Evolutionary conservation across 2,113 vertebrate species (phyloP).

Genomic region (Protobothrops mucrosquamatus): DNA sequence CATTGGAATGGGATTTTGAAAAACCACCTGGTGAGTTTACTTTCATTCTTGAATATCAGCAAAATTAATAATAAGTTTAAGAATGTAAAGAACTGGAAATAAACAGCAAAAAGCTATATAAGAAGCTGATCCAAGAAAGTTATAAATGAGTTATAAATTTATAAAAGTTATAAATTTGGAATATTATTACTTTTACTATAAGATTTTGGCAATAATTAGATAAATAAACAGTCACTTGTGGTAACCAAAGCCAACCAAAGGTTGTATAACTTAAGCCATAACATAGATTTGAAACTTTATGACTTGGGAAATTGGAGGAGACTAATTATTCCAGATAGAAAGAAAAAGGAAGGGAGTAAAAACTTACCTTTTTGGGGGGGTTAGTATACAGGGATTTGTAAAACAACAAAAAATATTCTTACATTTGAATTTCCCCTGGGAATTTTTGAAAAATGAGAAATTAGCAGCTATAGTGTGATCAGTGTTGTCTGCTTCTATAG

Average conservation of each 20-base stretch:
- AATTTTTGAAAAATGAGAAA: background rate
- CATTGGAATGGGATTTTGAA: background rate
- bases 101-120: background rate
- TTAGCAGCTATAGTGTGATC: background rate
- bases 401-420: background rate
- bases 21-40: background rate
- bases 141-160: background rate
- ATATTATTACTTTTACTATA: background rate
- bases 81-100: background rate
- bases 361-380: background rate
- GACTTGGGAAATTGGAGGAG: background rate
- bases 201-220: background rate
- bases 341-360: background rate
- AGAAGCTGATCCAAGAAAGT: background rate
- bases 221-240: background rate
- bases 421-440: background rate
- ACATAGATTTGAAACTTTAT: background rate
- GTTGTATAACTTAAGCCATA: background rate
- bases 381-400: background rate
- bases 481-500: background rate
- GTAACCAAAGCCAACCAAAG: background rate
- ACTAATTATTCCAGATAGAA: background rate
- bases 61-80: background rate
- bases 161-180: background rate
- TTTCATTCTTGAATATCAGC: background rate